Conservation (phyloP, 35 echinoderm and acorn worm species). For the Lytechinus variegatus region DNA sequence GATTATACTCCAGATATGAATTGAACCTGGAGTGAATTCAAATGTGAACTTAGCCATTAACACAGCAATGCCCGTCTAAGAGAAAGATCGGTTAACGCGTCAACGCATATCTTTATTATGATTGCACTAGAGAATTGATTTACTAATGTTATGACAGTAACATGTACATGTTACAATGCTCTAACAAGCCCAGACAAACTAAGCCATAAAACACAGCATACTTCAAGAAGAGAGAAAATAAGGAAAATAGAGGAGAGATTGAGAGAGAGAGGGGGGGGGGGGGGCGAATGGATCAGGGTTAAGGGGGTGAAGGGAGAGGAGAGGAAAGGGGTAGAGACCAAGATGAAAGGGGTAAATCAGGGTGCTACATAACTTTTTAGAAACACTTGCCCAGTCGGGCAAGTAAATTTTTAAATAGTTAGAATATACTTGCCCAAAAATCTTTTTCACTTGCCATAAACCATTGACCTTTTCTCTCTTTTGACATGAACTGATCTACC, state of each 20-base stretch:
- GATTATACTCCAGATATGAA: too few species aligned
- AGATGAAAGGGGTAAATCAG: too few species aligned
- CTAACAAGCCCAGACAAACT: background rate
- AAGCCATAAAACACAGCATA: background rate
- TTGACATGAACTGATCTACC: too few species aligned
- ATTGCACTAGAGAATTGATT: background rate
- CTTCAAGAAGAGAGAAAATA: background rate
- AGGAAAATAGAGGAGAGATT: background rate
- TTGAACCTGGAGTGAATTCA: too few species aligned
- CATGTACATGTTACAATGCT: background rate
- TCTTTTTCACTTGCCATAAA: too few species aligned
- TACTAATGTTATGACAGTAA: slow-evolving; percentile 1
- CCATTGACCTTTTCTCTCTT: too few species aligned
- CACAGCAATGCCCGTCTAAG: background rate
- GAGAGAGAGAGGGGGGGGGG: background rate
- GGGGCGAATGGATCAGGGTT: background rate
- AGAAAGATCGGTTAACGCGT: background rate
- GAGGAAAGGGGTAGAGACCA: background rate
- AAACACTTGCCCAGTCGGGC: too few species aligned
- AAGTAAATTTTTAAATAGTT: too few species aligned
- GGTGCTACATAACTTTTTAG: too few species aligned
- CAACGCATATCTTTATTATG: background rate
- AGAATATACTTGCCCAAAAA: too few species aligned
- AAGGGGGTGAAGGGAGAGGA: background rate
- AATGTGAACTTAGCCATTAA: too few species aligned